Base-by-base conservation (phyloP, 2,113 vertebrate genomes). In the Meleagris gallopavo region DNA sequence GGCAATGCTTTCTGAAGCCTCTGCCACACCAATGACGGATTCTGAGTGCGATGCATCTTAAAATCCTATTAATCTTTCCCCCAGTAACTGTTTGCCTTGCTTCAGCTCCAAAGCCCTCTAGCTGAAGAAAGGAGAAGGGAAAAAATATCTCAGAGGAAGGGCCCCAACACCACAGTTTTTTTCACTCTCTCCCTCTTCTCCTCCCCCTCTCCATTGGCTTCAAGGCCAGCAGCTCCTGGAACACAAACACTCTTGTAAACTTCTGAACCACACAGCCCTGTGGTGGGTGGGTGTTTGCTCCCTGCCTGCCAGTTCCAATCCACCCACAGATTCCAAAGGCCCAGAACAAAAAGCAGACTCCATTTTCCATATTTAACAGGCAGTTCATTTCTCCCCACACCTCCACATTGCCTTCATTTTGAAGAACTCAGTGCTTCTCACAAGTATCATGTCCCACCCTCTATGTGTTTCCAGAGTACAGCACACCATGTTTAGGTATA, bases 271-370 rank as follows among this genome's bases (percentile, higher is more conserved):
- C 95, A 95, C 94, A 96, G 91, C 96, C 95, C 96, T 96, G 69
- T 90, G 91, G 94, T 95, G 94, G 96, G 97, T 96, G 95, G 96
- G 96, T 96, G 96, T 97, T 97, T 95, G 94, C 94, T 96, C 95
- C 94, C 95, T 95, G 95, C 95, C 93, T 97, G 95, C 94, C 96
- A 97, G 81, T 86, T 96, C 89, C 77, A 93, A 94, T 97, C 97
- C 97, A 97, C 95, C 96, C 97, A 97, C 97, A 96, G 96, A 97
- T 97, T 96, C 96, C 96, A 90, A 94, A 92, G 94, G 92, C 95
- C 95, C 94, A 81, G 96, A 96, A 96, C 86, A 94, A 94, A 95
- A 97, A 96, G 93, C 94, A 96, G 92, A 65, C 92, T 96, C 94
- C 91, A 93, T 95, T 94, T 95, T 95, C 95, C 95, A 84, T 89